These are phyloP conservation scores for Lucilia cuprina DNA, from an alignment of 1,140 invertebrate genomes.

Conservation along the genomic window DNA sequence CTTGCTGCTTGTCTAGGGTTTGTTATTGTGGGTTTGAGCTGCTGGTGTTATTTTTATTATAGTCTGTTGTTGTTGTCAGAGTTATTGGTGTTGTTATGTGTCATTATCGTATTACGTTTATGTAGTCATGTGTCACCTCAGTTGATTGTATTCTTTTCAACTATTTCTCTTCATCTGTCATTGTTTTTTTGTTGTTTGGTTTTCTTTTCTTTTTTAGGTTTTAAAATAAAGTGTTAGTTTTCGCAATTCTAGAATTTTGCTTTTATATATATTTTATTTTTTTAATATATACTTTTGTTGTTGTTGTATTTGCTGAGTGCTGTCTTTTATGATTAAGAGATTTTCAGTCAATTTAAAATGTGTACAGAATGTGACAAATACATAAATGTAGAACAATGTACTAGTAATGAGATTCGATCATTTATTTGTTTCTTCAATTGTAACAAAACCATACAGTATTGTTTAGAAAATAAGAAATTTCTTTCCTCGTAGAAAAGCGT, in stretches of 20 bases:
- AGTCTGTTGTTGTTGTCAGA: not conserved
- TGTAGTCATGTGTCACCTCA: conserved; percentile 4
- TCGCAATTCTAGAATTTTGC: not conserved
- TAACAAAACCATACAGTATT: too few species aligned
- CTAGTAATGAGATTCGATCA: too few species aligned
- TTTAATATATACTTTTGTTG: not conserved
- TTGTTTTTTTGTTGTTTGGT: not conserved
- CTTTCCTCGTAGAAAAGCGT: too few species aligned
- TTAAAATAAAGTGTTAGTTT: not conserved
- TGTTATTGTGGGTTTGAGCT: too few species aligned
- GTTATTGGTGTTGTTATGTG: conserved; percentile 3
- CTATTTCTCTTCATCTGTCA: conserved; percentile 6
- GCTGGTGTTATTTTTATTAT: not conserved
- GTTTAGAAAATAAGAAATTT: too few species aligned
- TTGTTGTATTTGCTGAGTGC: not conserved
- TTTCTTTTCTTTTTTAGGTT: not conserved
- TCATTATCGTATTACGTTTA: conserved; percentile 3
- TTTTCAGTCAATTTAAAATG: not conserved
- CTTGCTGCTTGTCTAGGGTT: not conserved
- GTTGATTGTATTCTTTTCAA: not conserved
- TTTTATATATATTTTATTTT: not conserved
- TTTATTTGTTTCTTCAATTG: too few species aligned
- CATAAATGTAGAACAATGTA: too few species aligned
- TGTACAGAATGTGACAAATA: not conserved
- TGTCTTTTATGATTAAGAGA: conserved; percentile 4